These are phyloP conservation scores for Amblyopsis rosae DNA, from an alignment of 2,113 vertebrate genomes.

Conservation along the genomic window DNA sequence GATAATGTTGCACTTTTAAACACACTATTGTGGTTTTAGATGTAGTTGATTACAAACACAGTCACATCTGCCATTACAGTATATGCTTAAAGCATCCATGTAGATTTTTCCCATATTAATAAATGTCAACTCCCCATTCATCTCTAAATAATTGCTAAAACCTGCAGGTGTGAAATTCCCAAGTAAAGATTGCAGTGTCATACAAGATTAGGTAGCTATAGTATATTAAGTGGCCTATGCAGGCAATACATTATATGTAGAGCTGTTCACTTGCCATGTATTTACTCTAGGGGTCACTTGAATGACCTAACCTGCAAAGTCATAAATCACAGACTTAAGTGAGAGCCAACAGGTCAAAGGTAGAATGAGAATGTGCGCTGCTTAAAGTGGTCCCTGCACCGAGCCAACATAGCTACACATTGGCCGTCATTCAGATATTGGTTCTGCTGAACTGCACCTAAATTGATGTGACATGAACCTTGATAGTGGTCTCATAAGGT, in stretches of 20 bases:
- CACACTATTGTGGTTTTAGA: background rate
- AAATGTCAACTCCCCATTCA: no score
- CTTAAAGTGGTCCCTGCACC: slow-evolving; percentile 41
- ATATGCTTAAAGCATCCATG: background rate
- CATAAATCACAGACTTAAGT: slow-evolving; percentile 3
- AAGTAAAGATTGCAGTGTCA: no score
- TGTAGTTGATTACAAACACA: background rate
- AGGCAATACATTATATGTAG: no score
- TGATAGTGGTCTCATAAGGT: slow-evolving; percentile 56
- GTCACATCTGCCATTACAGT: background rate
- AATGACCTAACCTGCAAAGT: no score
- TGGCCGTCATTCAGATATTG: slow-evolving; percentile 64
- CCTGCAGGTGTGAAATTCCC: no score
- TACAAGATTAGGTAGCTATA: no score
- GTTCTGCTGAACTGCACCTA: slow-evolving; percentile 65
- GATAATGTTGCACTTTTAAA: background rate
- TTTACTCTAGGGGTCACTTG: no score
- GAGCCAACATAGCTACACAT: slow-evolving; percentile 56
- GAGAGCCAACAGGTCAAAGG: slow-evolving; percentile 19
- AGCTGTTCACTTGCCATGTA: no score
- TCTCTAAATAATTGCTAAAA: no score
- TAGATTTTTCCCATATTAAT: background rate
- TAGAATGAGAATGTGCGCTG: slow-evolving; percentile 28
- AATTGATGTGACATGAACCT: slow-evolving; percentile 65
- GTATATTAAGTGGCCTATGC: no score